Evolutionary conservation across 2,113 vertebrate species (phyloP).

Genomic region (Naja naja): DNA sequence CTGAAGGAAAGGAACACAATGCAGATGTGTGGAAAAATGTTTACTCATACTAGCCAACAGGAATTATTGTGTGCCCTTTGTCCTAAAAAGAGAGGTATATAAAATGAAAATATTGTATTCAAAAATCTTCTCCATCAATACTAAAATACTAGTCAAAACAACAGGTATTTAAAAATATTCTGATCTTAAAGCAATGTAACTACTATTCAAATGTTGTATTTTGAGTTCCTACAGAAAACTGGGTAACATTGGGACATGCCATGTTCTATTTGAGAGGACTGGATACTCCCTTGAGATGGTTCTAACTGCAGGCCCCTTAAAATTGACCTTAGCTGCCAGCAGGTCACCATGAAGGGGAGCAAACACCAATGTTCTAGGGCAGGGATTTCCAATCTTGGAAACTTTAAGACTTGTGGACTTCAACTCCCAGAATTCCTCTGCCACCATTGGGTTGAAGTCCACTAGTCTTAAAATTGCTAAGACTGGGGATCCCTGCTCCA

Average conservation of each 20-base stretch:
- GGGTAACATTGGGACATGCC: neutral
- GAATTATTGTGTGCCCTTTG: neutral
- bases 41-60: neutral
- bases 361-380: neutral
- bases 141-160: neutral
- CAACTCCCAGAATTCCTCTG: neutral
- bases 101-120: neutral
- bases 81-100: neutral
- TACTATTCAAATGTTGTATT: neutral
- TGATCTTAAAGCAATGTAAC: neutral
- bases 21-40: neutral
- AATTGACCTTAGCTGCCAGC: neutral
- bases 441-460: neutral
- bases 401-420: neutral
- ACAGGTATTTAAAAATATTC: neutral
- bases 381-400: neutral
- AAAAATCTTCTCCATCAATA: neutral
- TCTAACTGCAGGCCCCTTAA: neutral
- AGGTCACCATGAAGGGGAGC: neutral
- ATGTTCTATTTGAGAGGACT: neutral
- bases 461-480: neutral
- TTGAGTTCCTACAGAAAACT: neutral
- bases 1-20: neutral
- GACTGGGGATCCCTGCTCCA: neutral
- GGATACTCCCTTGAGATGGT: neutral